These are phyloP conservation scores for Pediacus dermestoides DNA, from an alignment of 2,888 invertebrate species.

Conservation along the genomic window DNA sequence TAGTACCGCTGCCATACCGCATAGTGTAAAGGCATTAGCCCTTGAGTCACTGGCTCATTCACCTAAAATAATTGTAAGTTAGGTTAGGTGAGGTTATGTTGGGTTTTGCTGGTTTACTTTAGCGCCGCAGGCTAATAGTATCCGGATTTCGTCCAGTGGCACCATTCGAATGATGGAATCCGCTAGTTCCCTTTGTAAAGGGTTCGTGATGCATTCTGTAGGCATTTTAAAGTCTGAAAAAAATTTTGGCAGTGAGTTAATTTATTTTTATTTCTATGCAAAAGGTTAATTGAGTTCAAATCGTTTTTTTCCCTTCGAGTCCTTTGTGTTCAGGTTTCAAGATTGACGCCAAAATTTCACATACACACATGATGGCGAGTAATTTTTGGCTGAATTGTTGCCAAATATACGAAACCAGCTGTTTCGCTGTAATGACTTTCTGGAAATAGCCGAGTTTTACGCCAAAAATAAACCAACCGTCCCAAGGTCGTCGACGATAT, in stretches of 20 bases:
- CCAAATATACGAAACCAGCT: slow-evolving; percentile 14
- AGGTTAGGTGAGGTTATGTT: slow-evolving; percentile 1
- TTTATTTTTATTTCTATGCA: slow-evolving; percentile 1
- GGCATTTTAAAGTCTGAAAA: slow-evolving; percentile 60
- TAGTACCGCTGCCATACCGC: slow-evolving; percentile 84
- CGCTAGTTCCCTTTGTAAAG: slow-evolving; percentile 79
- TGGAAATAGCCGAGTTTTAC: slow-evolving; percentile 18
- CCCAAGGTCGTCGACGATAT: no score
- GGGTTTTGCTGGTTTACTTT: slow-evolving; percentile 52
- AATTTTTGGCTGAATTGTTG: not conserved
- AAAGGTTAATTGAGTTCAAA: slow-evolving; percentile 3
- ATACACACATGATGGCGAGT: not conserved
- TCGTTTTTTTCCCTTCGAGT: slow-evolving; percentile 2
- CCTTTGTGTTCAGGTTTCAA: slow-evolving; percentile 1
- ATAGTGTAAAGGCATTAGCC: slow-evolving; percentile 85
- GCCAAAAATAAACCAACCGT: slow-evolving; percentile 13
- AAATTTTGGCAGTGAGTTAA: slow-evolving; percentile 9
- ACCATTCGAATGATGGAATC: slow-evolving; percentile 88
- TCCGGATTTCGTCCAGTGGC: slow-evolving; percentile 80
- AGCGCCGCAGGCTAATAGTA: slow-evolving; percentile 82
- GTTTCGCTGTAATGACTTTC: slow-evolving; percentile 17
- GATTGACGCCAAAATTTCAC: not conserved
- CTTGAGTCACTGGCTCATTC: slow-evolving; percentile 79
- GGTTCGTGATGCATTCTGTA: slow-evolving; percentile 69
- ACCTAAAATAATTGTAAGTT: slow-evolving; percentile 45